Conservation (phyloP, 2,113 vertebrate genomes). For the Ariopsis seemanni region DNA sequence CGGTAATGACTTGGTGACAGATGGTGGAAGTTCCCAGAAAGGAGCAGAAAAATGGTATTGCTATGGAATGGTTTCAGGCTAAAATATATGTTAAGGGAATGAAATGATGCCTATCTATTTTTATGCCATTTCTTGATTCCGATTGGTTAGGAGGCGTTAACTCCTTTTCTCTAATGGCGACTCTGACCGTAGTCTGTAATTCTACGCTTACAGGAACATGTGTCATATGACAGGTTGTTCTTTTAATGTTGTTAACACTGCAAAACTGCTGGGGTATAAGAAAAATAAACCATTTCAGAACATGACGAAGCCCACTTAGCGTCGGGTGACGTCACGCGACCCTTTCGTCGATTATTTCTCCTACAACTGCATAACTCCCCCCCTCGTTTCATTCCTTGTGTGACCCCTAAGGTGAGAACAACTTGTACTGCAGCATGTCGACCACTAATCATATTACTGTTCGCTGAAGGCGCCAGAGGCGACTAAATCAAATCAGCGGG, state of each 20-base stretch:
- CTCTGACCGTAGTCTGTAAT: not conserved
- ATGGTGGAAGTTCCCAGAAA: not conserved
- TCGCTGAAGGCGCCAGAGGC: not conserved
- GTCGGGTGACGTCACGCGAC: not conserved
- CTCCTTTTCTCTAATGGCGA: no score
- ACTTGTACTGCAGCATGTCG: constrained; percentile 3
- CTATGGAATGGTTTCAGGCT: not conserved
- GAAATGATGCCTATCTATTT: not conserved
- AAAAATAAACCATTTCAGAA: not conserved
- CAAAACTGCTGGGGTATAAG: not conserved
- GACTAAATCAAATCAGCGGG: constrained; percentile 6
- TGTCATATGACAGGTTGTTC: not conserved
- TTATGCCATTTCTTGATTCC: no score
- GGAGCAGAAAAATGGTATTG: no score
- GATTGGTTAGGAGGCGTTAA: not conserved
- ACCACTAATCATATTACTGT: constrained; percentile 1
- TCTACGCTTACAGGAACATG: not conserved
- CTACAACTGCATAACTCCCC: not conserved
- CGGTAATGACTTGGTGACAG: not conserved
- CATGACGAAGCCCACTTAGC: no score
- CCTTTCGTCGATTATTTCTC: no score
- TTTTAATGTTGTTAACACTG: not conserved
- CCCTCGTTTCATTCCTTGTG: not conserved
- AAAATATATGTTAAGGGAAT: not conserved
- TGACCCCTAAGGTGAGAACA: not conserved